A percentile compares a stretch with the other conserved stretches of the same genome.
Evolutionary conservation across 1,140 invertebrate species (phyloP).

Genomic region (Eurosta solidaginis): DNA sequence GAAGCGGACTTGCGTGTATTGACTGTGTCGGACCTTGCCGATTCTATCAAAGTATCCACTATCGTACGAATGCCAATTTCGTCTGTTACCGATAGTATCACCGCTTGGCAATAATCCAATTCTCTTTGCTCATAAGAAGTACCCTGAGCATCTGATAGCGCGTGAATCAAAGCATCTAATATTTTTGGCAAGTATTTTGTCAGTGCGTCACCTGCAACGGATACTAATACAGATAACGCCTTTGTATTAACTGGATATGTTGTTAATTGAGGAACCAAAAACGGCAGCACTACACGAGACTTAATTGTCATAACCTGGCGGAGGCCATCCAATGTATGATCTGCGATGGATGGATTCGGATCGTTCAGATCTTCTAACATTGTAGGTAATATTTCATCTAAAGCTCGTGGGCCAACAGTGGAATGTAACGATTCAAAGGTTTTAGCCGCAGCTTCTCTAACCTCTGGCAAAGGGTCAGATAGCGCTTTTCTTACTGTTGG

Average conservation of each 20-base stretch:
- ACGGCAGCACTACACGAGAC: constrained; percentile 91
- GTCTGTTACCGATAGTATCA: constrained; percentile 87
- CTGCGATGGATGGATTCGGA: constrained; percentile 73
- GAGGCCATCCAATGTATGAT: constrained; percentile 90
- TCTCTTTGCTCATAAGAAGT: constrained; percentile 75
- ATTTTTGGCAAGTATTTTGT: constrained; percentile 90
- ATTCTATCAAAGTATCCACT: constrained; percentile 88
- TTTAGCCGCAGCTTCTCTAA: constrained; percentile 90
- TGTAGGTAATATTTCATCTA: constrained; percentile 96
- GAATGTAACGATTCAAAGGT: constrained; percentile 96
- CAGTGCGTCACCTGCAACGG: constrained; percentile 93
- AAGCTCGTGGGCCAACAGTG: constrained; percentile 89
- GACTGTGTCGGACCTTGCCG: constrained; percentile 69
- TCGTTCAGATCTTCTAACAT: constrained; percentile 86
- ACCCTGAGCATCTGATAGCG: constrained; percentile 73
- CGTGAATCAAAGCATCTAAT: constrained; percentile 83
- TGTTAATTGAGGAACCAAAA: constrained; percentile 93
- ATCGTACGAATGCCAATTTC: constrained; percentile 86
- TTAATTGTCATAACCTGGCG: constrained; percentile 97
- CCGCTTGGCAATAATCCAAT: constrained; percentile 91
- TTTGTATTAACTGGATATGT: constrained; percentile 87
- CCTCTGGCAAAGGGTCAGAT: constrained; percentile 90
- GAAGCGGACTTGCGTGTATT: constrained; percentile 78
- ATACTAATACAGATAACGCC: constrained; percentile 88
- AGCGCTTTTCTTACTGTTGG: constrained; percentile 94